Conservation (phyloP, 2,888 invertebrate species). For the Xestia xanthographa region DNA sequence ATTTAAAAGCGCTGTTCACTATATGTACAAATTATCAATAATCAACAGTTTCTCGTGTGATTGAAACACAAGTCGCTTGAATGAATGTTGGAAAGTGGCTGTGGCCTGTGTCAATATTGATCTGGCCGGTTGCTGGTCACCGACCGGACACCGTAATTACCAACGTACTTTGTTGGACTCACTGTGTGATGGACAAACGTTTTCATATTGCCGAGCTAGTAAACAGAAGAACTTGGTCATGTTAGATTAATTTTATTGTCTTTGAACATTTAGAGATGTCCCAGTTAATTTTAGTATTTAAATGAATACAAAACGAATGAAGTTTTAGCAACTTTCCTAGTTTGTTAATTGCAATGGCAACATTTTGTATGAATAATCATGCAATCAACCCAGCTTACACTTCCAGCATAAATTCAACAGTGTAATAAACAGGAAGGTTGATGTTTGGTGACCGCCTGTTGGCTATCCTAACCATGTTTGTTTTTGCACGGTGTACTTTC, state of each 20-base stretch:
- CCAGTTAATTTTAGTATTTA: background rate
- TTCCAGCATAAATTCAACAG: background rate
- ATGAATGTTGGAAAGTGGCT: slow-evolving; percentile 72
- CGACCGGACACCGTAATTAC: slow-evolving; percentile 65
- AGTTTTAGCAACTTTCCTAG: slow-evolving; percentile 13
- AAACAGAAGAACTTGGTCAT: slow-evolving; percentile 37
- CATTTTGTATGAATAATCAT: slow-evolving; percentile 12
- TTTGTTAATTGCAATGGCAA: slow-evolving; percentile 3
- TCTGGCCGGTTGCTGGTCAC: slow-evolving; percentile 59
- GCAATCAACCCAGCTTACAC: slow-evolving; percentile 5
- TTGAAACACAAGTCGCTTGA: slow-evolving; percentile 67
- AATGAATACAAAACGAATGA: background rate
- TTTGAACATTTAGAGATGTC: slow-evolving; percentile 9
- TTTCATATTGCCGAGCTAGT: slow-evolving; percentile 48
- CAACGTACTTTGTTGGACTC: slow-evolving; percentile 51
- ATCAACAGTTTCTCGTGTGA: slow-evolving; percentile 69
- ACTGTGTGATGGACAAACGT: slow-evolving; percentile 47
- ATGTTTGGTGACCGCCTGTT: slow-evolving; percentile 9
- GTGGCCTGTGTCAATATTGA: slow-evolving; percentile 74
- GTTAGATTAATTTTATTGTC: slow-evolving; percentile 29
- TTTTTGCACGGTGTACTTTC: slow-evolving; percentile 43
- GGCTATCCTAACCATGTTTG: slow-evolving; percentile 29
- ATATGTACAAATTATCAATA: slow-evolving; percentile 74
- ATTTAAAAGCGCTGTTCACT: slow-evolving; percentile 59
- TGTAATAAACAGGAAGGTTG: slow-evolving; percentile 13